phyloP scores from a whole-genome alignment of 2,888 invertebrate genomes.

The Alloplasta piceator region DNA sequence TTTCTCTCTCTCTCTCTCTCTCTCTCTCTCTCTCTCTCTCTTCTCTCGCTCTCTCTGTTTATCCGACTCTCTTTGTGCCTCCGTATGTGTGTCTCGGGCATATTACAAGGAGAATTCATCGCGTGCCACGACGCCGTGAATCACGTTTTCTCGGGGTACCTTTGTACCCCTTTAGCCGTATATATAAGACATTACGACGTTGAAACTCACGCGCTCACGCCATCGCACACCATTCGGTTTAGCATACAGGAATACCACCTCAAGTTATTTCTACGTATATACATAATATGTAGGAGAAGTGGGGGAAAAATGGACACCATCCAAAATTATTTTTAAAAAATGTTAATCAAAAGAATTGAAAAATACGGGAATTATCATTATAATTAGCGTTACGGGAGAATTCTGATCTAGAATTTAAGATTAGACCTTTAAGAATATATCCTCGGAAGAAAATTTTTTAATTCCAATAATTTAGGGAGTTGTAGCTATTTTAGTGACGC shows the following conservation, averaged over 20 bases:
- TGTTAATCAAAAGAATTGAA: too few species aligned
- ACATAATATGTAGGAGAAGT: neutral
- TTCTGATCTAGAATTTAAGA: too few species aligned
- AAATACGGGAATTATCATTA: too few species aligned
- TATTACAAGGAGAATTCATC: constrained; percentile 57
- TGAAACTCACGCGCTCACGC: constrained; percentile 61
- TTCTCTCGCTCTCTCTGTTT: constrained; percentile 21
- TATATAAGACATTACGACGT: constrained; percentile 50
- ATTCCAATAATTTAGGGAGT: too few species aligned
- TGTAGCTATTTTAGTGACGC: too few species aligned
- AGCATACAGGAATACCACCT: constrained; percentile 34
- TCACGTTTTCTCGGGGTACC: constrained; percentile 51
- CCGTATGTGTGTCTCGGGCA: constrained; percentile 38
- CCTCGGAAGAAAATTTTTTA: too few species aligned
- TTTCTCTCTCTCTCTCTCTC: constrained; percentile 39
- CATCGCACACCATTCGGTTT: constrained; percentile 43
- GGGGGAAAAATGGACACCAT: neutral
- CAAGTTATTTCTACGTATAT: constrained; percentile 7
- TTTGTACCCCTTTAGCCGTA: constrained; percentile 36
- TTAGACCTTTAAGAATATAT: too few species aligned
- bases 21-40: constrained; percentile 29
- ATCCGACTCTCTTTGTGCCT: constrained; percentile 20
- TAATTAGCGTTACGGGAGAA: too few species aligned
- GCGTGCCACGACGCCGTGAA: constrained; percentile 64
- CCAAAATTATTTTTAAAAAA: too few species aligned